Base-by-base conservation (phyloP, 1,140 invertebrate species). In the Diprion similis region DNA sequence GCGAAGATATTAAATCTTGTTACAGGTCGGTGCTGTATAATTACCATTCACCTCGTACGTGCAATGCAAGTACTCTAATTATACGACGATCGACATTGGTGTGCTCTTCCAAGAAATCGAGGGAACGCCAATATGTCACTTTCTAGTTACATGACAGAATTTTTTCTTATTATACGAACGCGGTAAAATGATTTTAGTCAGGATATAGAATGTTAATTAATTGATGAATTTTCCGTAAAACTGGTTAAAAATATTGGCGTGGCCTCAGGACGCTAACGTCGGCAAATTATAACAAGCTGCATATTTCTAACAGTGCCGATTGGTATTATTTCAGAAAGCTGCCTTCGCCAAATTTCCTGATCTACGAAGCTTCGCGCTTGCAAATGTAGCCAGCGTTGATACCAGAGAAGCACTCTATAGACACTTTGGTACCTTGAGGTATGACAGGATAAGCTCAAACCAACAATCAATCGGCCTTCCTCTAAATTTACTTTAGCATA, bases 371-470 rank as follows among this genome's bases (percentile, higher is more conserved):
- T 99, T 99, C 88, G 93, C 97, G 0, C 87, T 99, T 68, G 92
- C 96, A 0, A 99, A 98, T 89, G 97, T 99, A 46, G 96, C 96
- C 0, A 95, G 93, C 80, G 94, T 99, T 37, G 97, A 99, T 83
- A 97, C 94, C 0, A 91, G 96, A 76, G 93, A 95, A 71, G 90
- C 93, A 37, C 88, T 99, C 45, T 86, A 93, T 68, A 97, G 98
- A 86, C 93, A 97, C 86, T 98, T 99, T 85, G 91, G 91, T 59
- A 89, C 89, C 67, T 88, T 96, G 65, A 94, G 90, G 93, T 95
- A 87, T 81, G 77, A 37, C 24, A 37, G 1, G 24, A 37, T 37
- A 37, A 6, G 24, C 0, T 37, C 2, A 78, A 46, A 73, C 72
- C 48, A 72, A 73, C 51, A 68, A 73, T 67, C 19, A 70, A 19